Evolutionary conservation across 2,113 vertebrate species (phyloP), one percentile per base, ranked within the genome.

Genomic region (Mustela lutreola): DNA sequence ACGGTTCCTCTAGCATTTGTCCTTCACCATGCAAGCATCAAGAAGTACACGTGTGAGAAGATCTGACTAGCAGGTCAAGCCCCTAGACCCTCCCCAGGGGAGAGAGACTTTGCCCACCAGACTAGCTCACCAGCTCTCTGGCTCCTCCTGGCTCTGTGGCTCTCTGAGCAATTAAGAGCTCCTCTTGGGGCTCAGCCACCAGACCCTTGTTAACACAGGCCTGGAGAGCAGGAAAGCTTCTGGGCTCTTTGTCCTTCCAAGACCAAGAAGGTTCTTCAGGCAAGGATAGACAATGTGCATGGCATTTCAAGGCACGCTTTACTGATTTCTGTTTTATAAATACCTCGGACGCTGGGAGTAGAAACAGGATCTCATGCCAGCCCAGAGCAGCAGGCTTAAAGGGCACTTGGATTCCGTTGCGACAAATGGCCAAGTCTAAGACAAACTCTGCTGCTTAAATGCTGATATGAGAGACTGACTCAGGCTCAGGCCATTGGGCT

Each of bases 321-420:
- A 31, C 75, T 78, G 93, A 78, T 48, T 88, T 79, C 62, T 79
- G 70, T 71, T 79, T 94, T 75, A 39, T 42, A 89, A 94, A 67
- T 65, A 88, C 56, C 83, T 83, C 1, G 0, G 86, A 65, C 15
- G 11, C 92, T 75, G 48, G 8, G 58, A 89, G 58, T 5, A 85
- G 85, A 84, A 67, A 85, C 53, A 63, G 56, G 56, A 87, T 76
- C 73, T 58, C 62, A 50, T 80, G 76, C 76, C 16, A 53, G 81
- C 58, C n/a, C 56, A 53, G 2, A 42, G 62, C 83, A 70, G 84
- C 56, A 87, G n/a, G 48, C n/a, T 70, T 75, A 62, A 65, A 63
- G 89, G 58, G 91, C 89, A 76, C 71, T 2, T 80, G 93, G 48
- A 45, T 56, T 91, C 42, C 56, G 91, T 0, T 9, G 48, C 80